Base-by-base conservation (phyloP, 2,113 vertebrate genomes). In the Thamnaconus septentrionalis region DNA sequence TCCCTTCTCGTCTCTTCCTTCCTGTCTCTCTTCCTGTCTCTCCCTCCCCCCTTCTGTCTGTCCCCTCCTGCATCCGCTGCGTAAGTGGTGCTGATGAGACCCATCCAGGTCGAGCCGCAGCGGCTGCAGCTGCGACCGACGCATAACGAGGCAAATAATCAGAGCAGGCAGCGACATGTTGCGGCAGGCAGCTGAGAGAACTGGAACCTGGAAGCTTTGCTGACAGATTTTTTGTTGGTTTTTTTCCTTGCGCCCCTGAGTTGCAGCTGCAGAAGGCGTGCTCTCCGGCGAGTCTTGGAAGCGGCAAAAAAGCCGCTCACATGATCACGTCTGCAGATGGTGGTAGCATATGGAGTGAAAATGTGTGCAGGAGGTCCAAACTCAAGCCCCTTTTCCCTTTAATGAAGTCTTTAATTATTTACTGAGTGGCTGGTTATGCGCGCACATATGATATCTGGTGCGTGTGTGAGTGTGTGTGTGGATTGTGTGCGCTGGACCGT, bases 91-190 rank as follows among this genome's bases (percentile, higher is more conserved):
- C 18, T 31, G 18, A 31, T 31, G 18, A 31, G 18, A 31, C 18
- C 18, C 18, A 31, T 31, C 48, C 6, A 50, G 47, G 47, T 9
- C 3, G 8, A 48, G 47, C 47, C 1, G 47, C 48, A 48, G 47
- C 48, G 5, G 10, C 41, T 3, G 3, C 6, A 44, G 42, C 11
- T 5, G 10, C 18, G 11, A 57, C 5, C 9, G 6, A 6, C 7
- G 1, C 2, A 48, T 86, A 83, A 86, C 73, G 76, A 86, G 64
- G 70, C 76, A 76, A 76, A 77, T 83, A 71, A 84, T 75, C 74
- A 77, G 61, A 66, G 67, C 57, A 18, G 74, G 67, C 5, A 5
- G 57, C 61, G 77, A 81, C 73, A 73, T 71, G 76, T 64, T 66
- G 52, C 59, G 71, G 55, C 40, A 6, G 68, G 59, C 40, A 54